Evolutionary conservation across 2,888 invertebrate species (phyloP).

Genomic region (Steromphala cineraria): DNA sequence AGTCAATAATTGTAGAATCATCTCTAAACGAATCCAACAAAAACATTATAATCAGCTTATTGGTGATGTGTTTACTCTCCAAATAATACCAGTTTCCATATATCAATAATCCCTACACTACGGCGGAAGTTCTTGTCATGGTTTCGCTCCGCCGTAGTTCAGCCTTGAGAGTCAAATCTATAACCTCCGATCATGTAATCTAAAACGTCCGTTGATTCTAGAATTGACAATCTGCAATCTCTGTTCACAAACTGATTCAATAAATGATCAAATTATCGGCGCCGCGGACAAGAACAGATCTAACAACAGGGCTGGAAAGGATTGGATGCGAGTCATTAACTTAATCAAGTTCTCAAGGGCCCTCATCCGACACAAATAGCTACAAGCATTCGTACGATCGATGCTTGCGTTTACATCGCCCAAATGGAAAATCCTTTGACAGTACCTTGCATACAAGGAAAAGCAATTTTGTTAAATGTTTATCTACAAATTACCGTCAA

Average conservation of each 20-base stretch:
- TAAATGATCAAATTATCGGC: constrained; percentile 8
- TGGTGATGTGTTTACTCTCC: too few relatives aligned
- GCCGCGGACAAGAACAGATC: background rate
- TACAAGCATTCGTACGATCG: background rate
- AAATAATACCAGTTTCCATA: too few relatives aligned
- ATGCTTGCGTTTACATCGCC: background rate
- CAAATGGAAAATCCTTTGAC: background rate
- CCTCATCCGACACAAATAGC: background rate
- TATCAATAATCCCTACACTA: too few relatives aligned
- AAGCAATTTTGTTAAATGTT: background rate
- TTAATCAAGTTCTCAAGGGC: background rate
- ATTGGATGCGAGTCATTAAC: constrained; percentile 1
- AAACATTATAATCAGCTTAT: too few relatives aligned
- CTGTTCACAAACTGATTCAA: background rate
- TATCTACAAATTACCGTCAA: background rate
- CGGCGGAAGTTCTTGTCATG: too few relatives aligned
- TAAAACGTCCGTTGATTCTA: background rate
- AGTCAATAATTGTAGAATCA: too few relatives aligned
- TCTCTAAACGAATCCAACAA: too few relatives aligned
- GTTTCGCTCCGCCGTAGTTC: background rate
- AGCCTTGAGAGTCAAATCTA: background rate
- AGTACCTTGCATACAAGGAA: background rate
- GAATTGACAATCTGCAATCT: background rate
- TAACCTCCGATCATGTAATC: background rate
- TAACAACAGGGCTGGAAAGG: background rate